Evolutionary conservation across 2,113 vertebrate species (phyloP).

Genomic region (Hippoglossus stenolepis): DNA sequence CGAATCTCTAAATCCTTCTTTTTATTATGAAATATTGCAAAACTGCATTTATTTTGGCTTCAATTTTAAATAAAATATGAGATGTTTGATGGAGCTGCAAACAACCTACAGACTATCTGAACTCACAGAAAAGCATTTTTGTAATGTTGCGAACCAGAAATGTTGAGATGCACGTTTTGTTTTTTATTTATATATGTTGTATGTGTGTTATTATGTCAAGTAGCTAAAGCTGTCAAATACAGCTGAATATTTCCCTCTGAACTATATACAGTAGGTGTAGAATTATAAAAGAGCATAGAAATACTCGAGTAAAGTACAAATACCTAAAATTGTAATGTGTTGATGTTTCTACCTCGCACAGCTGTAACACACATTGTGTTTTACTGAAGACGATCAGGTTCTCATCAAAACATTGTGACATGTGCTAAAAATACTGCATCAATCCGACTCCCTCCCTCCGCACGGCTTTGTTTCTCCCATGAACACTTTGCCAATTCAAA

Average conservation of each 20-base stretch:
- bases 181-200: too few relatives aligned
- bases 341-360: constrained; percentile 32
- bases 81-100: background rate
- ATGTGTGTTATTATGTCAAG: background rate
- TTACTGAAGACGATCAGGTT: constrained; percentile 13
- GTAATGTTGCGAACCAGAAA: too few relatives aligned
- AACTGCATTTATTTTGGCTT: background rate
- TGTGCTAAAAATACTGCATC: constrained; percentile 48
- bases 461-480: constrained; percentile 36
- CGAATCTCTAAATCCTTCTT: background rate
- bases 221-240: too few relatives aligned
- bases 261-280: background rate
- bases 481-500: constrained; percentile 51
- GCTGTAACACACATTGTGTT: constrained; percentile 37
- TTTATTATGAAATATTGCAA: background rate
- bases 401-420: constrained; percentile 37
- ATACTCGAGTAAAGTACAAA: background rate
- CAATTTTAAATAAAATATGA: background rate
- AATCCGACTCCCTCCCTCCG: constrained; percentile 13
- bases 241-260: background rate
- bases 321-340: background rate
- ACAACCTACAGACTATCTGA: background rate
- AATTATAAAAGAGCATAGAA: background rate
- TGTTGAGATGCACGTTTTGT: too few relatives aligned
- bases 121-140: background rate